A percentile compares a stretch with the other conserved stretches of the same genome.
Evolutionary conservation across 2,797 vertebrate species (phyloP).

Genomic region (Argentina silus): DNA sequence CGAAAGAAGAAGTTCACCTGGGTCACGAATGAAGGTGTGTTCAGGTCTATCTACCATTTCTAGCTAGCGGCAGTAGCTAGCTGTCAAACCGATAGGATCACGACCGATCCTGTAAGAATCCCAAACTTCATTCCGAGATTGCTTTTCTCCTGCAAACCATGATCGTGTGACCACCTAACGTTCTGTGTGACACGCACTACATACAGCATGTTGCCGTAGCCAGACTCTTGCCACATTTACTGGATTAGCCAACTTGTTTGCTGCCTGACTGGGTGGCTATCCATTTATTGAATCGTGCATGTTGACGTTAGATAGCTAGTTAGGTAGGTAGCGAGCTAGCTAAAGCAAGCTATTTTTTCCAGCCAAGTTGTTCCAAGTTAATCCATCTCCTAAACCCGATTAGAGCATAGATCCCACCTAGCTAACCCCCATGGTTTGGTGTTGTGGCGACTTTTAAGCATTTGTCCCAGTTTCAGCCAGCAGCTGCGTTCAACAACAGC

Average conservation of each 20-base stretch:
- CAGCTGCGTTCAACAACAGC: no score
- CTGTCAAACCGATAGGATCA: background rate
- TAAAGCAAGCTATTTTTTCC: background rate
- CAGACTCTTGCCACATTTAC: no score
- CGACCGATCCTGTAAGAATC: background rate
- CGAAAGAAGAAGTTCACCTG: background rate
- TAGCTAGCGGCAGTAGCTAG: slow-evolving; percentile 1
- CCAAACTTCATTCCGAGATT: background rate
- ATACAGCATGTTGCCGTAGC: background rate
- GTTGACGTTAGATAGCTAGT: no score
- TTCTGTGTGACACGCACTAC: background rate
- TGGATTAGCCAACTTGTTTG: no score
- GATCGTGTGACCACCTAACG: background rate
- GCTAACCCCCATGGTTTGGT: background rate
- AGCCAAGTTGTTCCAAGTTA: background rate
- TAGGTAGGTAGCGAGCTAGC: no score
- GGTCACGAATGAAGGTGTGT: slow-evolving; percentile 12
- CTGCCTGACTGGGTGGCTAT: no score
- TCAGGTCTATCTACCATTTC: background rate
- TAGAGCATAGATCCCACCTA: background rate
- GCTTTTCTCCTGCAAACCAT: no score
- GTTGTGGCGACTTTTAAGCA: no score
- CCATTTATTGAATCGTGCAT: no score
- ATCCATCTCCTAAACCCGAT: no score
- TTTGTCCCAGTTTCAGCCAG: no score